A percentile compares a stretch with the other conserved stretches of the same genome.
Evolutionary conservation across 2,888 invertebrate species (phyloP).

Genomic region (Lomographa bimaculata): DNA sequence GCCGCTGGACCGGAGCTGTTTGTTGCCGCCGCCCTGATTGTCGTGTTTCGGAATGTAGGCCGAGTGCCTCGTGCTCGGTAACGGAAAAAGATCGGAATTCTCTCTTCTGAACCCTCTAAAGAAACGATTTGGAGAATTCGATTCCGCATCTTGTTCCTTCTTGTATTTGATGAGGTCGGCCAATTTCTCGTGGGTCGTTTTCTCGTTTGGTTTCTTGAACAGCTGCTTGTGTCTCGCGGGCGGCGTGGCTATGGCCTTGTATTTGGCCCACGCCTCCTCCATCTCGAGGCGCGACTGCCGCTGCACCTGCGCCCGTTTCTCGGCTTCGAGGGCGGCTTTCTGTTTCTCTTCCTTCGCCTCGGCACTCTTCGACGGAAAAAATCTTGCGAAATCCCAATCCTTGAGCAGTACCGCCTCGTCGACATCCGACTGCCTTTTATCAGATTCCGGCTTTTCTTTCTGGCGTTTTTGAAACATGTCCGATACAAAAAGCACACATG

Average conservation of each 20-base stretch:
- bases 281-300: constrained; percentile 74
- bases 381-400: constrained; percentile 94
- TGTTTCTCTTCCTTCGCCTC: constrained; percentile 61
- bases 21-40: constrained; percentile 68
- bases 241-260: constrained; percentile 71
- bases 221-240: constrained; percentile 68
- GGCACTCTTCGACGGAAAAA: constrained; percentile 86
- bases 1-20: constrained; percentile 86
- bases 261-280: constrained; percentile 75
- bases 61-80: constrained; percentile 89
- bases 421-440: constrained; percentile 82
- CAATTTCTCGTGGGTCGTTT: constrained; percentile 71
- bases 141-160: constrained; percentile 88
- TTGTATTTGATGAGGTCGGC: constrained; percentile 84
- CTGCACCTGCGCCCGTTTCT: constrained; percentile 67
- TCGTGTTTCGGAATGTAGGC: constrained; percentile 86
- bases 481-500: constrained; percentile 74
- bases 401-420: constrained; percentile 92
- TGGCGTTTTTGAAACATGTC: constrained; percentile 63
- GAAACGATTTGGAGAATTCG: constrained; percentile 87
- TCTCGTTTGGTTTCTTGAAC: constrained; percentile 61
- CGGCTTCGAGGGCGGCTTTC: constrained; percentile 67
- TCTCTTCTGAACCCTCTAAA: constrained; percentile 92
- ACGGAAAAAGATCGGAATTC: constrained; percentile 92
- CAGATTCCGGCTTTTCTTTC: constrained; percentile 67